A percentile compares a stretch with the other conserved stretches of the same genome.
These are phyloP conservation scores for Eurosta solidaginis DNA, from an alignment of 1,140 invertebrate genomes.

Conservation along the genomic window DNA sequence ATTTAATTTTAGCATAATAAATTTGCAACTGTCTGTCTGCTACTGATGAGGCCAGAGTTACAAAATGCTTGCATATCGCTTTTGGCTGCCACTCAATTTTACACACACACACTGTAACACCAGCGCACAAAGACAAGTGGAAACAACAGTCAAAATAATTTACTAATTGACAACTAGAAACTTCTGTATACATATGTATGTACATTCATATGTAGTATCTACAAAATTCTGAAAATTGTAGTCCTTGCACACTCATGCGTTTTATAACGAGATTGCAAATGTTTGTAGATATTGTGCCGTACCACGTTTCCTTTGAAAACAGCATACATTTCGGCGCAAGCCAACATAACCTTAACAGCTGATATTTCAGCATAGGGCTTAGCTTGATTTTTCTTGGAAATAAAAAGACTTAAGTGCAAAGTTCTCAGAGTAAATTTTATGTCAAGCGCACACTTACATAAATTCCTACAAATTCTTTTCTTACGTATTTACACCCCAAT, in stretches of 20 bases:
- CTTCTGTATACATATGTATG: background rate
- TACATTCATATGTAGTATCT: no score
- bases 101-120: background rate
- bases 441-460: no score
- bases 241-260: background rate
- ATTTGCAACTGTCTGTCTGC: conserved; percentile 13
- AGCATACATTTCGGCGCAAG: conserved; percentile 5
- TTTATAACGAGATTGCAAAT: background rate
- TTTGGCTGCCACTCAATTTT: background rate
- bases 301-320: background rate
- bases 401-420: no score
- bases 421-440: no score
- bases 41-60: background rate
- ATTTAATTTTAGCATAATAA: conserved; percentile 27
- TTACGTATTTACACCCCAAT: background rate
- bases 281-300: background rate
- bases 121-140: background rate
- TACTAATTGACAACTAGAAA: conserved; percentile 19
- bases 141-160: background rate
- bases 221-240: background rate
- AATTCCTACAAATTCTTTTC: no score
- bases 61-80: background rate
- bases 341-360: background rate
- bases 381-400: background rate
- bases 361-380: background rate